Conservation (phyloP, 2,888 invertebrate genomes). For the Perdita meconis region DNA sequence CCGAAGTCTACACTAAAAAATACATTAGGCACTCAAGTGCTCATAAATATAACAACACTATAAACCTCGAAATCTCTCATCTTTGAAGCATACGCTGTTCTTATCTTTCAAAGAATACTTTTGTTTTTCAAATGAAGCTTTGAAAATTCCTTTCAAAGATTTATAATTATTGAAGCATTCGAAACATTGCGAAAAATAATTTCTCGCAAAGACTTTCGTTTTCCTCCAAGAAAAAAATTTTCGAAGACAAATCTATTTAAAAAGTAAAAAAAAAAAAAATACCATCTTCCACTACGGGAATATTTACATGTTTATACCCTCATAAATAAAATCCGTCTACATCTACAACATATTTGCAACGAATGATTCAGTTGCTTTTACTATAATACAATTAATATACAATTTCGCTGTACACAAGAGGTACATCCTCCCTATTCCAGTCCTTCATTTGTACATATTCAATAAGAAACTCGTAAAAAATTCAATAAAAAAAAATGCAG, state of each 20-base stretch:
- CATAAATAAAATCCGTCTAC: constrained; percentile 48
- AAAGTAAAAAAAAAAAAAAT: constrained; percentile 5
- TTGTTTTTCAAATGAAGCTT: background rate
- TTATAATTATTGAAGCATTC: background rate
- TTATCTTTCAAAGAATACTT: too few species aligned
- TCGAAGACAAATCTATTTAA: background rate
- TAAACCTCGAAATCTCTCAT: background rate
- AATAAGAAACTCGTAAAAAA: constrained; percentile 17
- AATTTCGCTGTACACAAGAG: constrained; percentile 37
- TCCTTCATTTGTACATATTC: constrained; percentile 30
- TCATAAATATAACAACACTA: constrained; percentile 26
- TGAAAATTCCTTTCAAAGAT: background rate
- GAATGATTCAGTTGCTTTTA: constrained; percentile 33
- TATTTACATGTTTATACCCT: constrained; percentile 46
- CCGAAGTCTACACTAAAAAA: background rate
- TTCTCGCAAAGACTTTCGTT: background rate
- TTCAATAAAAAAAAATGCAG: constrained; percentile 22
- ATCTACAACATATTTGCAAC: constrained; percentile 39
- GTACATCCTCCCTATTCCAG: background rate
- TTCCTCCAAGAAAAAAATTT: constrained; percentile 1
- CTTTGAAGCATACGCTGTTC: background rate
- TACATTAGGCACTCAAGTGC: background rate
- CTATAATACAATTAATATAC: constrained; percentile 50
- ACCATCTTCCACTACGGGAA: constrained; percentile 1
- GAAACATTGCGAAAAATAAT: background rate